These are phyloP conservation scores for Gila orcuttii DNA, from an alignment of 2,113 vertebrate genomes.

Conservation along the genomic window DNA sequence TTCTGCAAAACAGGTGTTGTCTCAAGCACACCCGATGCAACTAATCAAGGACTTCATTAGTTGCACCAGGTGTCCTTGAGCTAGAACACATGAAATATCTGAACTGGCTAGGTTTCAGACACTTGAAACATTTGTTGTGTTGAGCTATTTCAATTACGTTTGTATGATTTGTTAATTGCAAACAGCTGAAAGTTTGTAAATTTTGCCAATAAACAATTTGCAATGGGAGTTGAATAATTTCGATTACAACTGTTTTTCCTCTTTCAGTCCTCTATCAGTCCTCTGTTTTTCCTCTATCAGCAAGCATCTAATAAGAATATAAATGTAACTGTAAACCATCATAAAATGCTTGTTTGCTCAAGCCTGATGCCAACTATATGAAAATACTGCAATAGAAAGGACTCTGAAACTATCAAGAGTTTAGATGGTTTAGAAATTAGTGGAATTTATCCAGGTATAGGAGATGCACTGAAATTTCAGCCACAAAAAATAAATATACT, in stretches of 20 bases:
- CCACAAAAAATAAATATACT: neutral
- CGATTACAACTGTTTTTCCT: conserved; percentile 2
- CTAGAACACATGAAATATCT: no score
- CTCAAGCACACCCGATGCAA: no score
- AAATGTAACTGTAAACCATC: conserved; percentile 27
- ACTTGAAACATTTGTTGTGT: no score
- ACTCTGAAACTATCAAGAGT: neutral
- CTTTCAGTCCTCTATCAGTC: conserved; percentile 4
- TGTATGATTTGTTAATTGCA: no score
- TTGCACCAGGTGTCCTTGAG: no score
- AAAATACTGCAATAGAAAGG: neutral
- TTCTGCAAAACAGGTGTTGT: no score
- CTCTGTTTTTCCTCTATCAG: conserved; percentile 29
- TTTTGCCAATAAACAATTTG: no score
- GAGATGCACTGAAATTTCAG: neutral
- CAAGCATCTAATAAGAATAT: conserved; percentile 6
- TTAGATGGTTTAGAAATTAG: neutral
- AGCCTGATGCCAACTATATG: neutral
- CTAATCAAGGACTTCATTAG: no score
- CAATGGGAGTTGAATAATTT: no score
- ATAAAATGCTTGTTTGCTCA: conserved; percentile 31
- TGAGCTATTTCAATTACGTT: no score
- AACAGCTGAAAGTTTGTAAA: no score
- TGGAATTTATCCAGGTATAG: neutral
- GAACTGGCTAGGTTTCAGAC: no score